These are phyloP conservation scores for Melanerpes formicivorus DNA, from an alignment of 2,113 vertebrate genomes.

Conservation along the genomic window DNA sequence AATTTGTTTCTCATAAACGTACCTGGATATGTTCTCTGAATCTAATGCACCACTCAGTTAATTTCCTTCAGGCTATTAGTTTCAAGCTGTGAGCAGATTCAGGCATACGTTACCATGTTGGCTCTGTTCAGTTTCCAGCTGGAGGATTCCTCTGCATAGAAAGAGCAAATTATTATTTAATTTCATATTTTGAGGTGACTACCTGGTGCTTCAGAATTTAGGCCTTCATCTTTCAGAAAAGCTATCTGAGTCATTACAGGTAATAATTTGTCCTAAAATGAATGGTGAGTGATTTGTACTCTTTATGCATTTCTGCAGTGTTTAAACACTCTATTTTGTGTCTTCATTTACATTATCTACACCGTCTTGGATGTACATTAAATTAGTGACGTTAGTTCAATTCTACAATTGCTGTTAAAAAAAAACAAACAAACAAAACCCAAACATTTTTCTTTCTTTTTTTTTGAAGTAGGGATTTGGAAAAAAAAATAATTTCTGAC, in stretches of 20 bases:
- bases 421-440: not conserved
- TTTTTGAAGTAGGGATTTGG: not conserved
- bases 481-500: not conserved
- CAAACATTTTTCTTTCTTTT: not conserved
- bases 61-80: not conserved
- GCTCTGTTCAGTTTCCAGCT: not conserved
- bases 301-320: not conserved
- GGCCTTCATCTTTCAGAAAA: not conserved
- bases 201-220: not conserved
- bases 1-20: not conserved
- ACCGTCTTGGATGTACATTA: not conserved
- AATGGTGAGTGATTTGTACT: not conserved
- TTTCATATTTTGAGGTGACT: not conserved
- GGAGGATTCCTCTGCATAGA: not conserved
- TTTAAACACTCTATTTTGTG: not conserved
- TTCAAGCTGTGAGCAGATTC: slow-evolving; percentile 31
- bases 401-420: not conserved
- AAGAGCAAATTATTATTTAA: not conserved
- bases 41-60: not conserved
- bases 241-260: not conserved
- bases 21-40: not conserved
- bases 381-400: not conserved
- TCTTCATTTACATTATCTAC: not conserved
- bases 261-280: not conserved
- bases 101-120: not conserved